Evolutionary conservation across 92 coral and sea anemone genomes (phyloP).

Genomic region (Zoanthus sansibaricus): DNA sequence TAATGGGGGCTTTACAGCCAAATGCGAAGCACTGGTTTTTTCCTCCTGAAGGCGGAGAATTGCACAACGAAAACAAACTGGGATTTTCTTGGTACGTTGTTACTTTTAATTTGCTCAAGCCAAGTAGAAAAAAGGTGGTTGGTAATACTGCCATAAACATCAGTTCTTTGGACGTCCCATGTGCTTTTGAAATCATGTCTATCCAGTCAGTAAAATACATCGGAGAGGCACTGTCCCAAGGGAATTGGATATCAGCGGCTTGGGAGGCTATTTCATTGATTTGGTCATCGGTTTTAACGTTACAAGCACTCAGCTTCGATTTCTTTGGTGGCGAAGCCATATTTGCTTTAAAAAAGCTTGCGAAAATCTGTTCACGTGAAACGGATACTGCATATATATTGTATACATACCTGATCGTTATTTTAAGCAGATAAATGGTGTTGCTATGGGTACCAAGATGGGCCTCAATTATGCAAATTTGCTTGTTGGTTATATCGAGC

Average conservation of each 20-base stretch:
- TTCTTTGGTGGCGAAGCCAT: constrained; percentile 30
- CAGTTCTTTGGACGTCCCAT: constrained; percentile 57
- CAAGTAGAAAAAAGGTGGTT: not conserved
- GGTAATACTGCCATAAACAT: constrained; percentile 47
- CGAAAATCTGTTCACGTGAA: constrained; percentile 24
- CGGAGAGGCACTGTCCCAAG: constrained; percentile 53
- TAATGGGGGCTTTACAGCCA: constrained; percentile 63
- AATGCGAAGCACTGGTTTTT: constrained; percentile 57
- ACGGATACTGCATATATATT: not conserved
- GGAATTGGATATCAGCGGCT: constrained; percentile 40
- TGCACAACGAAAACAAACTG: constrained; percentile 43
- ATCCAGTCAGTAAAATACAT: constrained; percentile 59
- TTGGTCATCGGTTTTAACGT: constrained; percentile 25
- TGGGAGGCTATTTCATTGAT: constrained; percentile 28
- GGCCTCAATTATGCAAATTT: too few species aligned
- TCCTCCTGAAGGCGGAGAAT: constrained; percentile 56
- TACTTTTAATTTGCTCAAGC: constrained; percentile 44
- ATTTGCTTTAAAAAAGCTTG: not conserved
- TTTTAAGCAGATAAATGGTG: too few species aligned
- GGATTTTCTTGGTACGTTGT: constrained; percentile 62
- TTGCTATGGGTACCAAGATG: too few species aligned
- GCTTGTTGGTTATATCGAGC: too few species aligned
- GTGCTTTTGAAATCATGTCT: constrained; percentile 49
- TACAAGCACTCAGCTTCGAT: constrained; percentile 7
- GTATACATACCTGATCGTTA: too few species aligned